Evolutionary conservation across 2,113 vertebrate species (phyloP), one percentile per base, ranked within the genome.

Genomic region (Oreochromis spilurus): DNA sequence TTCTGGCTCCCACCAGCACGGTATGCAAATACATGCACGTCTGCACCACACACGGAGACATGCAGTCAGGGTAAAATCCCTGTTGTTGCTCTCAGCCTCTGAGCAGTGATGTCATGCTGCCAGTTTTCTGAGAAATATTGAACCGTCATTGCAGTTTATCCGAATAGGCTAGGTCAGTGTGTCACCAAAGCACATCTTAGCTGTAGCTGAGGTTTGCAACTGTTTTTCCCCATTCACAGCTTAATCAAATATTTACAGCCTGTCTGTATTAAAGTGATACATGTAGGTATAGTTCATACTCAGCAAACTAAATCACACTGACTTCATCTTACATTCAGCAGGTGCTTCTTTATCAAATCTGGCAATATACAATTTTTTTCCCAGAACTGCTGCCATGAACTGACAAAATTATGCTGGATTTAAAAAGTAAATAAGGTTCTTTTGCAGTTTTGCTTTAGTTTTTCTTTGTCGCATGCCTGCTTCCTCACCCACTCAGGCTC

Each of bases 1-100:
- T 79, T 90, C 87, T 24, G 92, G 53, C 78, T 82, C 91, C 62
- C 89, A 92, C 50, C 95, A 95, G 72, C 91, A 97, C 19, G 97
- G 98, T 97, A 95, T 83, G 84, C 57, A 91, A 83, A 75, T 9
- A 17, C 29, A 55, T 21, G 78, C 43, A 72, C 83, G 43, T 26
- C 50, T 54, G 38, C 78, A 83, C 58, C 16, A 12, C 75, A 79
- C 57, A 62, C 53, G 78, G 17, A 62, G 48, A 67, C 82, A n/a
- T 19, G 79, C 31, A 79, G 31, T 29, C 52, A 21, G 38, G 53
- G 34, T 58, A 45, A 62, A 79, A 85, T 9, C 43, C n/a, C 57
- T 31, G 29, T 79, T 86, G 19, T 83, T 83, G 5, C 52, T 79
- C 58, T 90, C 38, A 78, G n/a, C 50, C 77, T 84, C 43, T 31